A percentile compares a stretch with the other conserved stretches of the same genome.
Conservation (phyloP, 2,888 invertebrate genomes). For the Euzetes globulus region DNA sequence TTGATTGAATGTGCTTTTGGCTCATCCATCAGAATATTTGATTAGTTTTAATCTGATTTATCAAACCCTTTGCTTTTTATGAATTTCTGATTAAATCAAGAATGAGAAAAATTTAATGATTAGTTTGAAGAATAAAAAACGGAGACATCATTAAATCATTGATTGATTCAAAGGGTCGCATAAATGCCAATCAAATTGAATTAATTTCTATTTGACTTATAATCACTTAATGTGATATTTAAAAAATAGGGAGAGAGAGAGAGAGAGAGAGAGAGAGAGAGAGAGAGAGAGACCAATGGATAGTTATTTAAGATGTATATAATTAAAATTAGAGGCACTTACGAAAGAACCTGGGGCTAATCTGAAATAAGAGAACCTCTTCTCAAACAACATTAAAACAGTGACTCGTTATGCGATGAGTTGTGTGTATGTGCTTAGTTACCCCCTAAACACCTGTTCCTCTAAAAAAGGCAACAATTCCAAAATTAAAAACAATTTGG, state of each 20-base stretch:
- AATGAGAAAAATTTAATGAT: not conserved
- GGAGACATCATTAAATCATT: not conserved
- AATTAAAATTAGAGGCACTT: conserved; percentile 25
- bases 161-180: not conserved
- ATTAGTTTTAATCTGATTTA: no score
- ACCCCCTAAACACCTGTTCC: not conserved
- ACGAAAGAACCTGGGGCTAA: not conserved
- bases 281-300: not conserved
- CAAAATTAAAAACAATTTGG: no score
- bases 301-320: conserved; percentile 4
- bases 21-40: no score
- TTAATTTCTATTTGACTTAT: not conserved
- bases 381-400: not conserved
- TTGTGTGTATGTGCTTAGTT: not conserved
- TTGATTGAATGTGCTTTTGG: no score
- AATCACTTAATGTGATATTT: no score
- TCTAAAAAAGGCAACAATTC: not conserved
- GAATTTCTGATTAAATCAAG: not conserved
- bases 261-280: no score
- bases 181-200: not conserved
- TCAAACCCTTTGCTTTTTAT: not conserved
- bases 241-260: no score
- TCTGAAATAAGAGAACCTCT: not conserved
- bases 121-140: not conserved
- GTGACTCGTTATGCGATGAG: not conserved